These are phyloP conservation scores for Trididemnum clinides DNA, from an alignment of 23 tunicate genomes.

Conservation along the genomic window DNA sequence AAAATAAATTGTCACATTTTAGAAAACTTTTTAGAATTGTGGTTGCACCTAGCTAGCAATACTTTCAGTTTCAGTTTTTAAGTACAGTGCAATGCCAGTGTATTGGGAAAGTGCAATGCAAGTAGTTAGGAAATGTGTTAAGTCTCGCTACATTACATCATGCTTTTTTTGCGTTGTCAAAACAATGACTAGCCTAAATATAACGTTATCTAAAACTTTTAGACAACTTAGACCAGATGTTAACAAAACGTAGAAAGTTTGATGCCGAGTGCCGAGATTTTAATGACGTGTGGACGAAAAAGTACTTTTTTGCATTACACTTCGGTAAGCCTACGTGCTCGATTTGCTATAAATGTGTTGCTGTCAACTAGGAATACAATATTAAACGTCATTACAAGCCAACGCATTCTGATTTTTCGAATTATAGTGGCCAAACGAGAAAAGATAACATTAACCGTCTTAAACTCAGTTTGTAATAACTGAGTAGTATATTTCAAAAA, in stretches of 20 bases:
- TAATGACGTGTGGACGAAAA: too few species aligned
- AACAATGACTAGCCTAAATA: too few species aligned
- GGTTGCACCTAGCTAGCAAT: not conserved
- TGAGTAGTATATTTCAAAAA: constrained; percentile 21
- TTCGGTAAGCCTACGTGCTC: too few species aligned
- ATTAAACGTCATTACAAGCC: not conserved
- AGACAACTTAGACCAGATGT: not conserved
- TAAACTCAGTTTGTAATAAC: constrained; percentile 17
- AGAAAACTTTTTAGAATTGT: too few species aligned
- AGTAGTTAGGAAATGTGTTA: too few species aligned
- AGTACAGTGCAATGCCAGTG: not conserved
- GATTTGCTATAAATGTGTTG: constrained; percentile 23
- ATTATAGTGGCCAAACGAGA: constrained; percentile 49
- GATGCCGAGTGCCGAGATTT: too few species aligned
- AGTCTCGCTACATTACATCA: not conserved
- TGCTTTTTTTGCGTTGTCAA: not conserved
- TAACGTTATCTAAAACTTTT: not conserved
- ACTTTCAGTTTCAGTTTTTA: not conserved
- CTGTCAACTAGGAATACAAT: not conserved
- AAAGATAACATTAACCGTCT: constrained; percentile 54
- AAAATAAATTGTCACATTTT: not conserved
- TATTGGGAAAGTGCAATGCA: not conserved
- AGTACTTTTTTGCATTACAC: too few species aligned
- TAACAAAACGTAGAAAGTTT: too few species aligned
- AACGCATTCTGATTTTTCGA: constrained; percentile 12